A percentile compares a stretch with the other conserved stretches of the same genome.
Evolutionary conservation across 2,113 vertebrate genomes (phyloP).

Genomic region (Triplophysa rosa): DNA sequence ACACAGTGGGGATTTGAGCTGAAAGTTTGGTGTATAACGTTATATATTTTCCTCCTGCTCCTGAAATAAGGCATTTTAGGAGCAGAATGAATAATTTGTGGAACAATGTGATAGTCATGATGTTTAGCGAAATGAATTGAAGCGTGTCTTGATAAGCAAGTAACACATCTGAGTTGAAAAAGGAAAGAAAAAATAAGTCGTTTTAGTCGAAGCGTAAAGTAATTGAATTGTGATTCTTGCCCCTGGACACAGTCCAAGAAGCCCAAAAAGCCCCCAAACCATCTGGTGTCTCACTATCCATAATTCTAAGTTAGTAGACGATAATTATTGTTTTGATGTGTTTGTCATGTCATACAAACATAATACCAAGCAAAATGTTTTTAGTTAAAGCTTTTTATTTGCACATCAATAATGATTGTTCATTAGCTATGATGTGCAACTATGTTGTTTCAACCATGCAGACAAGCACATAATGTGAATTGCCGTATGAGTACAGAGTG

Average conservation of each 20-base stretch:
- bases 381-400: slow-evolving; percentile 7
- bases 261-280: slow-evolving; percentile 24
- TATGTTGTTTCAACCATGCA: not conserved
- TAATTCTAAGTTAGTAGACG: slow-evolving; percentile 5
- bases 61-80: too few species aligned
- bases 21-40: too few species aligned
- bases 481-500: too few species aligned
- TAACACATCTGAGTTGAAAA: not conserved
- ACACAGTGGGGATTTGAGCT: too few species aligned
- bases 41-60: not conserved
- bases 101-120: not conserved
- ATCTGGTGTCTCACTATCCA: not conserved
- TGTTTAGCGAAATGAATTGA: not conserved
- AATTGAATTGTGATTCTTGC: not conserved
- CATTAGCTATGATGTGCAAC: not conserved
- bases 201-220: not conserved
- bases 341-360: not conserved
- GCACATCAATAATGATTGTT: too few species aligned
- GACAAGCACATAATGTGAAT: not conserved
- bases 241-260: slow-evolving; percentile 6
- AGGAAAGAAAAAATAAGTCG: not conserved
- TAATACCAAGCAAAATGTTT: not conserved
- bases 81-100: too few species aligned
- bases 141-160: not conserved
- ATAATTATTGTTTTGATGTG: not conserved